phyloP scores from a whole-genome alignment of 2,888 invertebrate genomes.

The Macaria notata region DNA sequence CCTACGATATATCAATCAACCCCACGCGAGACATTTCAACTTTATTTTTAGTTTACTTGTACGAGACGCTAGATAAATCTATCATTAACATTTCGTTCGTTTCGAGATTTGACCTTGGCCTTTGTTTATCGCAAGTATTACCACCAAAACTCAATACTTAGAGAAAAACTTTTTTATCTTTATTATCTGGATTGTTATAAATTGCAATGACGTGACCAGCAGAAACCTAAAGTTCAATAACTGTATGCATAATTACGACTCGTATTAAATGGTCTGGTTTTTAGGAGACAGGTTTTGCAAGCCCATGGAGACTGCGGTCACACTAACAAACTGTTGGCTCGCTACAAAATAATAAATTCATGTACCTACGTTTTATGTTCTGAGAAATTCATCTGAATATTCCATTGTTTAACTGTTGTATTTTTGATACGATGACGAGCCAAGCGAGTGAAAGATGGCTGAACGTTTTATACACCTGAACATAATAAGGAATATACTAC shows the following conservation, averaged over 20 bases:
- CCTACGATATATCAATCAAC: neutral
- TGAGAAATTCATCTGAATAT: slow-evolving; percentile 1
- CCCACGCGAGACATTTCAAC: neutral
- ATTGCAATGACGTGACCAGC: slow-evolving; percentile 5
- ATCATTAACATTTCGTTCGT: slow-evolving; percentile 13
- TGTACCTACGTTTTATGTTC: slow-evolving; percentile 1
- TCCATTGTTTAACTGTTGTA: slow-evolving; percentile 5
- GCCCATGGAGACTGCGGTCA: slow-evolving; percentile 7
- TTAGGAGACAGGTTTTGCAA: slow-evolving; percentile 8
- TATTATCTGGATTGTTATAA: neutral
- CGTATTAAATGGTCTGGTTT: slow-evolving; percentile 11
- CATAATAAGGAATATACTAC: too few relatives aligned
- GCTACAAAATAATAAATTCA: slow-evolving; percentile 1
- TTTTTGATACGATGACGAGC: too few relatives aligned
- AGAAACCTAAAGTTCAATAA: slow-evolving; percentile 5
- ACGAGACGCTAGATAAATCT: slow-evolving; percentile 1
- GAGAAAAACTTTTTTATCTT: slow-evolving; percentile 1
- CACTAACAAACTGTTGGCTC: slow-evolving; percentile 5
- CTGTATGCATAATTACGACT: slow-evolving; percentile 7
- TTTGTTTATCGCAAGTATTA: slow-evolving; percentile 13
- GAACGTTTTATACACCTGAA: too few relatives aligned
- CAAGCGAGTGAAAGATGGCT: too few relatives aligned
- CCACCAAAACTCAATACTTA: slow-evolving; percentile 3
- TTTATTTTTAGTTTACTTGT: neutral
- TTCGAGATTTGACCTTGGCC: slow-evolving; percentile 20